Base-by-base conservation (phyloP, 2,888 invertebrate genomes). In the Spisula solida region DNA sequence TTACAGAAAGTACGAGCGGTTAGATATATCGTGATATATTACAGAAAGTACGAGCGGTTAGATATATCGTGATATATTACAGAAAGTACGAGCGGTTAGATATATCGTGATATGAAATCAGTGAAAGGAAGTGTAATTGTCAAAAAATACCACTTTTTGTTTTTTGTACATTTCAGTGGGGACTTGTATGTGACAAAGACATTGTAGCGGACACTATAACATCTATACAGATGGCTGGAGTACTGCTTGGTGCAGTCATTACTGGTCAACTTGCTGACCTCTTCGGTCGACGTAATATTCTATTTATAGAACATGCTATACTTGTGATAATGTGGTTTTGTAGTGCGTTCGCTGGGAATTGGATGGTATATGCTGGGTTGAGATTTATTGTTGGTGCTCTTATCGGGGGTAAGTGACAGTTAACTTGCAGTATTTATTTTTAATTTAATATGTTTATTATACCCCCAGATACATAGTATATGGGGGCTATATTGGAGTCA, bases 231-330 rank as follows among this genome's bases (percentile, higher is more conserved):
- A 96, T 96, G 96, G 93, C 92, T 48, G 96, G 96, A 8, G 95
- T 96, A 0, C 91, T 96, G 34, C 70, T 95, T 20, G 96, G 96
- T 0, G 96, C 96, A 16, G 86, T 95, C 14, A 60, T 95, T 29
- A 94, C 95, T 20, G 96, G 96, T 16, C 96, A 96, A 90, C 87
- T 96, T 48, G 96, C 96, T 0, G 96, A 96, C 88, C 91, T 93
- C 55, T 95, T 95, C 91, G 96, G 96, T 14, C 93, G 96, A 31
- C 93, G 94, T 80, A 93, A 94, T 82, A 92, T 95, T 34, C 93
- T 96, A 31, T 96, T 94, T 86, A 86, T 93, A 34, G 94, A 94
- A 66, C 96, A 95, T 89, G 81, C 91, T 1, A 85, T 95, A 25
- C 93, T 96, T 70, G 93, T 96, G 18, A 83, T 94, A n/a, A 87